phyloP scores from a whole-genome alignment of 1,140 invertebrate genomes.

The Lordiphosa collinella region DNA sequence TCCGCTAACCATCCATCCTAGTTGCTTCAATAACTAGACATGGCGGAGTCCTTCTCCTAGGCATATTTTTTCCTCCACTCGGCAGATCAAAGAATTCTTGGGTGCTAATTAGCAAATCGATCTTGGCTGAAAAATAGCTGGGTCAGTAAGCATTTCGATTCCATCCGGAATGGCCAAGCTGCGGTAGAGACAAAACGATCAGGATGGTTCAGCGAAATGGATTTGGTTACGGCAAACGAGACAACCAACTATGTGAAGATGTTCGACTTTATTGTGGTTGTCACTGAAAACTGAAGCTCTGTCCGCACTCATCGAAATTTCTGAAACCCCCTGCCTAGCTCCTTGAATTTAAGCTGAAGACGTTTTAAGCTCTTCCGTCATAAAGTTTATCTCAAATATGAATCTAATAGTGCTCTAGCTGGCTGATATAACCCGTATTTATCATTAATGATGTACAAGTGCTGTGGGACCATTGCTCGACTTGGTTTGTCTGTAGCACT shows the following conservation, averaged over 20 bases:
- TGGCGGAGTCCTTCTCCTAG: constrained; percentile 17
- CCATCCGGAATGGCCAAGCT: constrained; percentile 22
- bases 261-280: background rate
- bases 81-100: too few relatives aligned
- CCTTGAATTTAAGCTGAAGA: too few relatives aligned
- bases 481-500: background rate
- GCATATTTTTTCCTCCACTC: constrained; percentile 26
- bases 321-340: too few relatives aligned
- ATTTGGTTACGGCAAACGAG: background rate
- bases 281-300: too few relatives aligned
- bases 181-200: background rate
- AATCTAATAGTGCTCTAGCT: too few relatives aligned
- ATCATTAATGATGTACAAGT: too few relatives aligned
- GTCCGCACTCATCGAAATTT: background rate
- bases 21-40: too few relatives aligned
- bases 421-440: background rate
- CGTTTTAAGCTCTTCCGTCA: too few relatives aligned
- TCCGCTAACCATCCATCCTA: too few relatives aligned
- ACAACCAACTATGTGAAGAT: background rate
- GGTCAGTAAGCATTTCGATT: constrained; percentile 45
- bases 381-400: too few relatives aligned
- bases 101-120: constrained; percentile 57
- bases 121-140: constrained; percentile 37
- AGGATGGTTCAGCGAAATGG: background rate
- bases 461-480: background rate